A percentile compares a stretch with the other conserved stretches of the same genome.
Evolutionary conservation across 2,888 invertebrate species (phyloP).

Genomic region (Ctenicera cuprea): DNA sequence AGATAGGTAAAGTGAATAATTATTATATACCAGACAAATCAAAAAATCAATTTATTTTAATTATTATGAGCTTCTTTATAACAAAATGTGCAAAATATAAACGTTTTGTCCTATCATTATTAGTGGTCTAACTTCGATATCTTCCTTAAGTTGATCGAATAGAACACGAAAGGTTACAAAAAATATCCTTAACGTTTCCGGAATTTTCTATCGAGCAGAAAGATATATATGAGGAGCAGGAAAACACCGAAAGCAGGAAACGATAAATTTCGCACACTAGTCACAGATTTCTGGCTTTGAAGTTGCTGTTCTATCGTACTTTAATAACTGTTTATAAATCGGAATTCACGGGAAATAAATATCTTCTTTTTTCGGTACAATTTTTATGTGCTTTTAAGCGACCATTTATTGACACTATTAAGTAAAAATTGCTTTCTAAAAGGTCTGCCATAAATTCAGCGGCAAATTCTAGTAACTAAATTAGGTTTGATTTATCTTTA

Average conservation of each 20-base stretch:
- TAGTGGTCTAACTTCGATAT: not conserved
- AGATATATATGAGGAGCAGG: not conserved
- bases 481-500: too few relatives aligned
- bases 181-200: not conserved
- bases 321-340: not conserved
- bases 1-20: too few relatives aligned
- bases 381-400: too few relatives aligned
- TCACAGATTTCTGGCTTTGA: slow-evolving; percentile 18
- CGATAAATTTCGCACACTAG: slow-evolving; percentile 19
- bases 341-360: not conserved
- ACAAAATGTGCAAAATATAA: too few relatives aligned
- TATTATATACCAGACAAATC: too few relatives aligned
- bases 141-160: not conserved
- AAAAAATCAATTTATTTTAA: too few relatives aligned
- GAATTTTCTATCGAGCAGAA: slow-evolving; percentile 7
- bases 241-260: slow-evolving; percentile 22
- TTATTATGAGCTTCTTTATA: too few relatives aligned
- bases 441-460: too few relatives aligned
- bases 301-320: slow-evolving; percentile 4
- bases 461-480: too few relatives aligned
- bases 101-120: not conserved
- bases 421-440: too few relatives aligned
- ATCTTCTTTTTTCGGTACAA: too few relatives aligned
- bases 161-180: not conserved
- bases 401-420: too few relatives aligned